These are phyloP conservation scores for Isurus oxyrinchus DNA, from an alignment of 2,113 vertebrate species.

Conservation along the genomic window DNA sequence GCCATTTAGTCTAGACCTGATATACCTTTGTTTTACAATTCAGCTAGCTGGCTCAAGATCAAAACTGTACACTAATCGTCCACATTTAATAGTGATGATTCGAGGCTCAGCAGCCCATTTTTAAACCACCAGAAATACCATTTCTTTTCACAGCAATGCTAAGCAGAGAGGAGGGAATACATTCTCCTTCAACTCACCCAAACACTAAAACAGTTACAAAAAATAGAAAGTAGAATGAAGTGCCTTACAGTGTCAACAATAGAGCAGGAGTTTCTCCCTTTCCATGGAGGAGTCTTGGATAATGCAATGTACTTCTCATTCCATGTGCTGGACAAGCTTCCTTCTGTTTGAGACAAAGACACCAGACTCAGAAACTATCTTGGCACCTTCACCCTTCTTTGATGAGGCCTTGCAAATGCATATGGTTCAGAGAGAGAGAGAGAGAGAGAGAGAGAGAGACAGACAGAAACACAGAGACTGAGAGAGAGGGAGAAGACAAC, in stretches of 20 bases:
- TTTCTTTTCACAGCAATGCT: background rate
- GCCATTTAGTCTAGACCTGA: background rate
- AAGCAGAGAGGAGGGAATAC: background rate
- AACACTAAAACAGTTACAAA: background rate
- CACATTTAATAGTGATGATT: background rate
- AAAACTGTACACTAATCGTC: background rate
- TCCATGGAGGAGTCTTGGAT: slow-evolving; percentile 81
- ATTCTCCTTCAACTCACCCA: background rate
- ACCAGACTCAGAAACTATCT: background rate
- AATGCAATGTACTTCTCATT: slow-evolving; percentile 90
- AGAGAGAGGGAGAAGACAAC: background rate
- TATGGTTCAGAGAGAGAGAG: background rate
- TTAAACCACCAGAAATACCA: background rate
- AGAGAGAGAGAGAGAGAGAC: background rate
- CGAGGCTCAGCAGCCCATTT: background rate
- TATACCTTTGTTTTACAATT: background rate
- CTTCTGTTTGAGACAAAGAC: slow-evolving; percentile 63
- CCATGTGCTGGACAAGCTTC: slow-evolving; percentile 90
- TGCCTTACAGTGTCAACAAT: slow-evolving; percentile 79
- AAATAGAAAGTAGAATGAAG: background rate
- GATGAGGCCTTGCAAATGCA: background rate
- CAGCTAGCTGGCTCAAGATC: background rate
- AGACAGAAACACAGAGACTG: background rate
- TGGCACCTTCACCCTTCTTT: background rate
- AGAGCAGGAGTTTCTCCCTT: slow-evolving; percentile 70